Evolutionary conservation across 2,888 invertebrate species (phyloP), one percentile per base, ranked within the genome.

Genomic region (Taenaris catops): DNA sequence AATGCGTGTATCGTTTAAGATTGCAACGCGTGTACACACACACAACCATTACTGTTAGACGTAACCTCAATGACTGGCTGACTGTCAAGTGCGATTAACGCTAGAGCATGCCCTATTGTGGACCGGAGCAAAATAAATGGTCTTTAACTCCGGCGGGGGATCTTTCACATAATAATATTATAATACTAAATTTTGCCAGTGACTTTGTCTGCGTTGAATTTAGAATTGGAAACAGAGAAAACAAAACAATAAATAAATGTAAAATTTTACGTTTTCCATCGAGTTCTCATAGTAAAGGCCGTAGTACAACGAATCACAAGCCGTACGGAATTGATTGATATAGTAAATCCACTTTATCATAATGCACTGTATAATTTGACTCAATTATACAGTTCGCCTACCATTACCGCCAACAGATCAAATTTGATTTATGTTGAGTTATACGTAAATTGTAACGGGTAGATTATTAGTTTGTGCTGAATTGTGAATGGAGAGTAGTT

Each of bases 321-420:
- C 44, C 55, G 53, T 48, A 38, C 4, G 43, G 11, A 62, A 65
- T 65, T 51, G 53, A 61, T 63, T 61, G 44, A 46, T 41, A 51
- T 44, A 48, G 51, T 34, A 41, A 44, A 41, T 37, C 51, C 44
- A 46, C 49, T 43, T 61, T 63, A 64, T 62, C 61, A 53, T 58
- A 61, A 65, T 55, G 20, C 46, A 28, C 42, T 59, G 67, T 63
- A 49, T 63, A 66, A 66, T 65, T 53, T 53, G 49, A 37, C 38
- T 50, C 47, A 48, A 53, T 53, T 56, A 53, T 37, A 29, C 27
- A 37, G 46, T 44, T 47, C 40, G 25, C 34, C 31, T 36, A 38
- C 34, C 44, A 46, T 43, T 40, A 43, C 32, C 33, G 39, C 44
- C 28, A 37, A 40, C 24, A 28, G 32, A 38, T 38, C 34, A 26